Percentiles rank a stretch among this genome's conserved stretches.
These are phyloP conservation scores for Drosophila pseudoananassae DNA, from an alignment of 1,140 invertebrate genomes.

Conservation along the genomic window DNA sequence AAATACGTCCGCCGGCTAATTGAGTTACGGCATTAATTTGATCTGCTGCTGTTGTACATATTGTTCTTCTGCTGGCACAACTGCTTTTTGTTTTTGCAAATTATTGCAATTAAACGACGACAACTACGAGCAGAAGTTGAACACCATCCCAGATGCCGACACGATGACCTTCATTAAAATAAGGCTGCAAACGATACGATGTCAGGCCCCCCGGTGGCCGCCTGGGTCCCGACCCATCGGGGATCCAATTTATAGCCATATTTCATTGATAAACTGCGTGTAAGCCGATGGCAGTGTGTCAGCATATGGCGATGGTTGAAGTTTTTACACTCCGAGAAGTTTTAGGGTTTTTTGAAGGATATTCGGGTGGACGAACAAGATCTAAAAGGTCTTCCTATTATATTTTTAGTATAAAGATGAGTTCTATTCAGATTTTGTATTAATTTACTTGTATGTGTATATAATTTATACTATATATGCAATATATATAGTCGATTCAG, in stretches of 20 bases:
- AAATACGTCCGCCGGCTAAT: slow-evolving; percentile 66
- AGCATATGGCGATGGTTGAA: slow-evolving; percentile 35
- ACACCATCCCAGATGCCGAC: slow-evolving; percentile 33
- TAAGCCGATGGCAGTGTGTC: slow-evolving; percentile 30
- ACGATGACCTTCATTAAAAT: slow-evolving; percentile 69
- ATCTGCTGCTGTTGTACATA: slow-evolving; percentile 35
- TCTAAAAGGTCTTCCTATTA: too few species aligned
- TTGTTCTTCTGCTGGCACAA: slow-evolving; percentile 10
- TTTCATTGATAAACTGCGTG: slow-evolving; percentile 73
- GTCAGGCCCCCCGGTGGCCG: slow-evolving; percentile 20
- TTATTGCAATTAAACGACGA: slow-evolving; percentile 71
- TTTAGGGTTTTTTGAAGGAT: neutral
- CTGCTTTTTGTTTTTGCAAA: slow-evolving; percentile 50
- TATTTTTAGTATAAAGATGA: too few species aligned
- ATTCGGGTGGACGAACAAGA: too few species aligned
- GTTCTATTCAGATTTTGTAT: too few species aligned
- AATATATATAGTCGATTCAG: too few species aligned
- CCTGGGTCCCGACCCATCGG: slow-evolving; percentile 15
- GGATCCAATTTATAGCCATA: slow-evolving; percentile 69
- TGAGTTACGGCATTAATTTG: slow-evolving; percentile 82
- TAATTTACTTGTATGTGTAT: too few species aligned
- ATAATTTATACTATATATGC: too few species aligned
- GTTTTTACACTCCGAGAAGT: slow-evolving; percentile 13
- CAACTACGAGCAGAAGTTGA: slow-evolving; percentile 34
- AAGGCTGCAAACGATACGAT: slow-evolving; percentile 52